Evolutionary conservation across 2,888 invertebrate genomes (phyloP), one percentile per base, ranked within the genome.

Genomic region (Hipparchia sbordonii): DNA sequence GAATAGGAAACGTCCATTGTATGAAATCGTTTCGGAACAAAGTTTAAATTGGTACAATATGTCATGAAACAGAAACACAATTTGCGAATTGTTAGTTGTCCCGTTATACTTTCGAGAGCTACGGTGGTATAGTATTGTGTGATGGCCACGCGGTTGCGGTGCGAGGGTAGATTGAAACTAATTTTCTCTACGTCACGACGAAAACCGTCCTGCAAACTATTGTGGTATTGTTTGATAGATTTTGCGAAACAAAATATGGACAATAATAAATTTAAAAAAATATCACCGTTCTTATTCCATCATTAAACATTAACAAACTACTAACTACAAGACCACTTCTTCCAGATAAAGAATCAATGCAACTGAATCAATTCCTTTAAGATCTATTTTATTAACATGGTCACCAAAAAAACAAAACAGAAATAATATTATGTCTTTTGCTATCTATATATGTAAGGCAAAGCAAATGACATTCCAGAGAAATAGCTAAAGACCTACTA

Each of bases 121-220:
- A 72, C 71, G 70, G 46, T 39, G 13, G 46, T 67, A 12, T 51
- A 61, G 39, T 73, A 76, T 67, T 67, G 59, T 70, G 71, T 70
- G 74, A 70, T 13, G 67, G 68, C 86, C 82, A 86, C 10, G 90
- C 84, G 76, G 76, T 74, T 79, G 89, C 78, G 90, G 89, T 86
- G 81, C 80, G 82, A 76, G 79, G 81, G 80, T 82, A 82, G 86
- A 85, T 86, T 83, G 82, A 90, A 92, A 91, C 90, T 90, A 90
- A 92, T 92, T 91, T 91, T 89, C 88, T 84, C 79, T 81, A 84
- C 86, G 89, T 90, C 89, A 90, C 81, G 80, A 81, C 77, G 82
- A 82, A 81, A 81, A 77, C 79, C 76, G 78, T 79, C 79, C 79
- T 72, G 76, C 79, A 77, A 78, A 78, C 80, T 76, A 80, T 79